A percentile compares a stretch with the other conserved stretches of the same genome.
phyloP scores from a whole-genome alignment of 2,888 invertebrate genomes.

The Acleris sparsana region DNA sequence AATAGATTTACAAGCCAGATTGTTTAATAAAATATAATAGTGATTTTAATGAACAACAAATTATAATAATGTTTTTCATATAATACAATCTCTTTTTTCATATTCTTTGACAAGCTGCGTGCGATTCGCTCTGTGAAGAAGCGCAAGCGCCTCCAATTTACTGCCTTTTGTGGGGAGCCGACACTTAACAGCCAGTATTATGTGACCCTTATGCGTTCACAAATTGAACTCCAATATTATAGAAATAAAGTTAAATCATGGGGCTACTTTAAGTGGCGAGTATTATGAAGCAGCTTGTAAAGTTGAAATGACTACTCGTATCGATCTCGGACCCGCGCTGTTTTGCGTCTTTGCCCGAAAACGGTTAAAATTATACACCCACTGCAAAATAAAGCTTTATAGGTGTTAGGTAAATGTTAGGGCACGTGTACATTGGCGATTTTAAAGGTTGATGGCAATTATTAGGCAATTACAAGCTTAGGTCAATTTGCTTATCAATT shows the following conservation, averaged over 20 bases:
- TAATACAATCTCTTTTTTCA: neutral
- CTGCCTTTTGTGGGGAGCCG: constrained; percentile 46
- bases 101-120: constrained; percentile 12
- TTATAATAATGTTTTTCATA: no score
- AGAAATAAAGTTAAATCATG: constrained; percentile 29
- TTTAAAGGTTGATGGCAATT: no score
- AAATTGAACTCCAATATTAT: neutral
- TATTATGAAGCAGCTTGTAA: constrained; percentile 53
- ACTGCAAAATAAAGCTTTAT: constrained; percentile 1
- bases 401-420: constrained; percentile 6
- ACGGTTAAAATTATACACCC: neutral
- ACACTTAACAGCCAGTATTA: constrained; percentile 45
- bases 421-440: neutral
- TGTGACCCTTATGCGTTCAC: constrained; percentile 6
- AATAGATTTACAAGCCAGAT: no score
- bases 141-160: constrained; percentile 34
- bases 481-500: no score
- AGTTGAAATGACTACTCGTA: constrained; percentile 53
- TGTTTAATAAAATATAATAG: no score
- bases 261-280: constrained; percentile 38
- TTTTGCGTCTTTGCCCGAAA: constrained; percentile 12
- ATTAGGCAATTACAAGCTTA: no score
- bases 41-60: no score
- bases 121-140: constrained; percentile 21
- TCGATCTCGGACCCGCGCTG: constrained; percentile 46